Conservation (phyloP, 2,113 vertebrate species). For the Pogonocichla stellata region DNA sequence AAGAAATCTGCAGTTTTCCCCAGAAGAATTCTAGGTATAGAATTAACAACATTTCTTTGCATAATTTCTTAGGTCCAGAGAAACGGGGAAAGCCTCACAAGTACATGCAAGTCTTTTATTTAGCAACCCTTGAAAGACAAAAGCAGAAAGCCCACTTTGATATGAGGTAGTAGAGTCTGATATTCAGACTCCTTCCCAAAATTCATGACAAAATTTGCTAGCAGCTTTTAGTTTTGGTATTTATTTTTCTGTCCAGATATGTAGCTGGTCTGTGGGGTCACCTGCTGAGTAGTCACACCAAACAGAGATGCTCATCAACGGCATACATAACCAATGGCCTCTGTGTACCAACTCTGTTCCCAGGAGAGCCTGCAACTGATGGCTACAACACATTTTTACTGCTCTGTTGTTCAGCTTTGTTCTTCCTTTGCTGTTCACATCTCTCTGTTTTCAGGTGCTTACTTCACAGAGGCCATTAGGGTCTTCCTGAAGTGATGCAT, state of each 20-base stretch:
- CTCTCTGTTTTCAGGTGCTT: neutral
- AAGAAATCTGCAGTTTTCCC: neutral
- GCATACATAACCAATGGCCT: neutral
- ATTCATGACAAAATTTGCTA: neutral
- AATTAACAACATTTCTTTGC: neutral
- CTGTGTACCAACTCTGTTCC: neutral
- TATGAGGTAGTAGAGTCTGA: neutral
- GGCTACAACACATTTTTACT: neutral
- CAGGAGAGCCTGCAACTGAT: rapidly evolving
- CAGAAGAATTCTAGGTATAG: neutral
- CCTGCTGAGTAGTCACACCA: neutral
- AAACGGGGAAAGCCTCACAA: neutral
- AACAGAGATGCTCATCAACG: neutral
- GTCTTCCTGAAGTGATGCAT: neutral
- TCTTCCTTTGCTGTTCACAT: neutral
- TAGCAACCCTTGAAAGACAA: neutral
- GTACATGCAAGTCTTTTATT: neutral
- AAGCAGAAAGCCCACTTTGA: neutral
- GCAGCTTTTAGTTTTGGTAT: neutral
- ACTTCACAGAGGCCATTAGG: neutral
- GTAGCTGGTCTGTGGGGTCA: neutral
- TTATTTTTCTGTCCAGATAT: neutral
- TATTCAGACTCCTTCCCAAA: neutral
- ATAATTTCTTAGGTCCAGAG: neutral
- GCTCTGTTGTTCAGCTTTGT: neutral